Evolutionary conservation across 2,113 vertebrate species (phyloP), one percentile per base, ranked within the genome.

Genomic region (Ovis canadensis): DNA sequence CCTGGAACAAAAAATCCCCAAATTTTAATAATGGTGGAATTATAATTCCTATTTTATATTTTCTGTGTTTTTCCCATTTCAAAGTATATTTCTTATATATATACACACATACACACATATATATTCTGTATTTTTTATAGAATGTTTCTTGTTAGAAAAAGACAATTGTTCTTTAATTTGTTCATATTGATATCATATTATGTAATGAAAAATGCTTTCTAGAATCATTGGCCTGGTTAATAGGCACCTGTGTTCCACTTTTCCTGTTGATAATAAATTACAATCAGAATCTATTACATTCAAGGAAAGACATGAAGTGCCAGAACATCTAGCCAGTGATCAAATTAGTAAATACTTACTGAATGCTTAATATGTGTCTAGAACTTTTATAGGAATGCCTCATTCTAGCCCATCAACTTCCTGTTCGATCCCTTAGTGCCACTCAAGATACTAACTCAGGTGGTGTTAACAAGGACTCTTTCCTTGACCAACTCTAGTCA

Each of bases 201-300:
- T 33, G 52, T 7, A 84, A 67, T 52, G 55, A 85, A 91, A 91
- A 88, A 14, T 31, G 3, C 31, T 85, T 92, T 85, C 31, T 54
- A 29, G 94, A 92, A 84, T 90, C 48, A 62, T 77, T 91, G 54
- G 59, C 25, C 43, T 50, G 43, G 50, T 64, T 90, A 83, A 85
- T 86, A 64, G 23, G 31, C 48, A 31, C 2, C 54, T 40, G 8
- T 88, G 91, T 92, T 90, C 55, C 40, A 45, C 71, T 86, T 78
- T 82, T 88, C 23, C 5, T 82, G 29, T 64, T 36, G 62, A 23
- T 80, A 29, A 82, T 67, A 31, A 92, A 80, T 95, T 94, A 54
- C 36, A 80, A 71, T 55, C 14, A 86, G 64, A 82, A 78, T 88
- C 80, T n/a, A 60, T 40, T 91, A 90, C 84, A 95, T 96, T 90